Base-by-base conservation (phyloP, 64 coral and sea anemone genomes). In the Montipora efflorescens region DNA sequence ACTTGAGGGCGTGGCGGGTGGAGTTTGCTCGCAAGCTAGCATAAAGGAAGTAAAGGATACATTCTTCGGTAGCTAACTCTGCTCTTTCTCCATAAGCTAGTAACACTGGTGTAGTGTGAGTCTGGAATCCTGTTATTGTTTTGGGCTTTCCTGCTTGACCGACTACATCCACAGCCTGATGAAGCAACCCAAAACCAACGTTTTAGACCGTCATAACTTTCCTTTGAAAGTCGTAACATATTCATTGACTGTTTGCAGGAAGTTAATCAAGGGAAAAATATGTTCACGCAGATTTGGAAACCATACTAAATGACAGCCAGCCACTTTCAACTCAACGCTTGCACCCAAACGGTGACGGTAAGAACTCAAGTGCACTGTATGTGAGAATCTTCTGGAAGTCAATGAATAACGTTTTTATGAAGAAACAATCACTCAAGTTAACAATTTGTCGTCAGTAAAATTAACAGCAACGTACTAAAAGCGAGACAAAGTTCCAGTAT, bases 141-240 rank as follows among this genome's bases (percentile, higher is more conserved):
- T 99, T 99, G 0, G 97, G 97, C 84, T 99, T 99, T 50, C 97
- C 97, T 67, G 97, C 97, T 90, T 99, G 97, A 51, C 97, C 97
- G n/a, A 99, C 97, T 1, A 95, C 94, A 87, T 99, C 97, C 4
- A 99, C 97, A 4, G 97, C 97, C 97, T 99, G 47, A 16, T 70
- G 80, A 4, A 86, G 0, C 0, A 23, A 4, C 76, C 8, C 1
- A 13, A 48, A 68, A 36, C 18, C 14, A 1, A 21, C 16, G 59
- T 36, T 36, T 36, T 36, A 36, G 28, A 36, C 1, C 28, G 28
- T 36, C 28, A 36, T 36, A 36, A 36, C 28, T 36, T 36, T 36
- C 28, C 28, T 36, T 36, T 36, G 28, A 36, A 36, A 36, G 28
- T 36, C 28, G 28, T 1, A 36, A 36, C 28, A 36, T 1, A 36